Conservation (phyloP, 2,797 vertebrate species). For the Tenualosa thibaudeaui region DNA sequence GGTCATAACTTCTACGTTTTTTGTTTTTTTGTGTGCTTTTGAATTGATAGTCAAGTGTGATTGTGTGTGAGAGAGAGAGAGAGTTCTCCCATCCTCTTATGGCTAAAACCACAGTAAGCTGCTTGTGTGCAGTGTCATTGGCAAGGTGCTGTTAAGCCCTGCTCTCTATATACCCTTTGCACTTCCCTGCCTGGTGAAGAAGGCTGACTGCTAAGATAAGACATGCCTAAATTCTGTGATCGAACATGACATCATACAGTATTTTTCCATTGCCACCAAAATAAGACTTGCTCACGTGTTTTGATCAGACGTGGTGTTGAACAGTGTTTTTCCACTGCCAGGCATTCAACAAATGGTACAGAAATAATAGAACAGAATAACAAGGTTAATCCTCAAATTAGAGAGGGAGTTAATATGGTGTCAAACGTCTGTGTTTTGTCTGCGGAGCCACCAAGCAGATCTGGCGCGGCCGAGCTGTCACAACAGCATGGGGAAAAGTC, state of each 20-base stretch:
- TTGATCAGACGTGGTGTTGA: background rate
- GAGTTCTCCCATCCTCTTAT: background rate
- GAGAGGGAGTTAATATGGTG: background rate
- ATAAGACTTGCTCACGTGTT: too few relatives aligned
- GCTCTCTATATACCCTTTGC: background rate
- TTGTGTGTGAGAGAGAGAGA: background rate
- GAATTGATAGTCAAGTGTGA: background rate
- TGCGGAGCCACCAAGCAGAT: constrained; percentile 3
- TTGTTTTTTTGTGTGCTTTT: background rate
- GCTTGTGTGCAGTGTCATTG: constrained; percentile 6
- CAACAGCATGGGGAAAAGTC: background rate
- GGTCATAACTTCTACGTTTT: background rate
- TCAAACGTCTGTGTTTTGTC: background rate
- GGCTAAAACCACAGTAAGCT: background rate
- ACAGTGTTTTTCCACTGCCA: background rate
- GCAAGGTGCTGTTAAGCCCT: background rate
- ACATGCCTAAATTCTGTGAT: background rate
- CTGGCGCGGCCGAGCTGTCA: background rate
- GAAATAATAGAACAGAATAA: background rate
- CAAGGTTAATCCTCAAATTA: background rate
- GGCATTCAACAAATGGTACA: background rate
- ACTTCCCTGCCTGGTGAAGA: background rate
- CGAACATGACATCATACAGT: background rate
- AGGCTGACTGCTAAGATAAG: background rate
- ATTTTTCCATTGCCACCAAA: background rate